phyloP scores from a whole-genome alignment of 1,140 invertebrate species.

The Cyclargus thomasi region DNA sequence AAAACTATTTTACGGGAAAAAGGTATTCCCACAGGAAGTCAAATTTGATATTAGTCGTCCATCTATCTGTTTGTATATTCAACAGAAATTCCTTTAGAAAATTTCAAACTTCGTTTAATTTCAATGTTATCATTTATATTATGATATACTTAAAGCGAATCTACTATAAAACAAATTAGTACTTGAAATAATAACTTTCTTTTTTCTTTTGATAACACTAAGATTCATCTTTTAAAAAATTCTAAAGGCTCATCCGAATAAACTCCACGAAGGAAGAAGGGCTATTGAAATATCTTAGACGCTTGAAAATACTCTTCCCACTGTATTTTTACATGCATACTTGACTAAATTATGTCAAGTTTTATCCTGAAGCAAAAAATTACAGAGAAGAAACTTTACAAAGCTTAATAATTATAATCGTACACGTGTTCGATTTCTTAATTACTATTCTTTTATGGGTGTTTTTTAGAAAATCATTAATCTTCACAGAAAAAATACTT shows the following conservation, averaged over 20 bases:
- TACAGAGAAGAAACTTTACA: not conserved
- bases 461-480: no score
- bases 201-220: no score
- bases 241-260: conserved; percentile 6
- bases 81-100: not conserved
- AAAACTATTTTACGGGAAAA: not conserved
- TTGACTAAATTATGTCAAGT: conserved; percentile 25
- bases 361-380: conserved; percentile 4
- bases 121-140: no score
- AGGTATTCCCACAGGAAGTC: not conserved
- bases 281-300: conserved; percentile 22
- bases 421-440: no score
- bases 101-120: no score
- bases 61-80: not conserved
- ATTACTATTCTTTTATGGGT: no score
- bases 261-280: conserved; percentile 21
- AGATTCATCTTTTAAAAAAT: not conserved
- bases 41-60: not conserved
- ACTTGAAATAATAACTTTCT: no score
- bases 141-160: no score
- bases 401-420: no score
- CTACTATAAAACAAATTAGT: no score
- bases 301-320: conserved; percentile 25
- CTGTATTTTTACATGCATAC: conserved; percentile 22
- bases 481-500: no score